Percentiles rank a stretch among this genome's conserved stretches.
Evolutionary conservation across 37 sponge, comb jelly and placozoan genomes (phyloP).

Genomic region (Cliona cf. orientalis): DNA sequence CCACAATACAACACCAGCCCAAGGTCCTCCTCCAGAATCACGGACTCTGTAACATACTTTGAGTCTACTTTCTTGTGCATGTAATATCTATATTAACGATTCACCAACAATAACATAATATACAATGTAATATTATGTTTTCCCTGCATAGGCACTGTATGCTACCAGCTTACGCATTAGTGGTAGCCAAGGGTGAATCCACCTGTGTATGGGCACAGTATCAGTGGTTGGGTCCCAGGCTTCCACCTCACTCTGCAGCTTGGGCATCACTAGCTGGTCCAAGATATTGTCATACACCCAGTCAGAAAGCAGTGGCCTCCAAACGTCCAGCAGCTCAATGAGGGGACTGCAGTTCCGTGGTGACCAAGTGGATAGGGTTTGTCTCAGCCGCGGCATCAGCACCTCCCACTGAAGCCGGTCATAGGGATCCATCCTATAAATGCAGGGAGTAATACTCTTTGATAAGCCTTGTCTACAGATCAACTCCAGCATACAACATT

Average conservation of each 20-base stretch:
- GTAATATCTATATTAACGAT: not conserved
- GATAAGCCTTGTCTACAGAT: too few species aligned
- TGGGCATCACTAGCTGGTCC: conserved; percentile 81
- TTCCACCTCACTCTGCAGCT: conserved; percentile 80
- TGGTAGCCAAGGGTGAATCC: conserved; percentile 98
- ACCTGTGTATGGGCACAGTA: conserved; percentile 90
- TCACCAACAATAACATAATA: not conserved
- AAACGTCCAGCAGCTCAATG: conserved; percentile 83
- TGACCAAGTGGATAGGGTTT: conserved; percentile 45
- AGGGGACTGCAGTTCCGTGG: conserved; percentile 50
- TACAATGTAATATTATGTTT: not conserved
- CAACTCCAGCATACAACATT: too few species aligned
- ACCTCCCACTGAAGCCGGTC: conserved; percentile 91
- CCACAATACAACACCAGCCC: not conserved
- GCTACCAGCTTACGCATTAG: conserved; percentile 71
- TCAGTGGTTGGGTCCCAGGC: conserved; percentile 96
- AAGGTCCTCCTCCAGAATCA: too few species aligned
- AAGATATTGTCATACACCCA: conserved; percentile 90
- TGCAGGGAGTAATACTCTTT: too few species aligned
- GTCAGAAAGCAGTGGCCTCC: conserved; percentile 76
- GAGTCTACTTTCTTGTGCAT: too few species aligned
- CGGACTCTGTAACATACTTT: too few species aligned
- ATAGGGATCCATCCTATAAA: conserved; percentile 84
- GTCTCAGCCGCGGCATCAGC: conserved; percentile 91
- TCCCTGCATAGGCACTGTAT: not conserved